Conservation (phyloP, 2,113 vertebrate genomes). For the Varanus komodoensis region DNA sequence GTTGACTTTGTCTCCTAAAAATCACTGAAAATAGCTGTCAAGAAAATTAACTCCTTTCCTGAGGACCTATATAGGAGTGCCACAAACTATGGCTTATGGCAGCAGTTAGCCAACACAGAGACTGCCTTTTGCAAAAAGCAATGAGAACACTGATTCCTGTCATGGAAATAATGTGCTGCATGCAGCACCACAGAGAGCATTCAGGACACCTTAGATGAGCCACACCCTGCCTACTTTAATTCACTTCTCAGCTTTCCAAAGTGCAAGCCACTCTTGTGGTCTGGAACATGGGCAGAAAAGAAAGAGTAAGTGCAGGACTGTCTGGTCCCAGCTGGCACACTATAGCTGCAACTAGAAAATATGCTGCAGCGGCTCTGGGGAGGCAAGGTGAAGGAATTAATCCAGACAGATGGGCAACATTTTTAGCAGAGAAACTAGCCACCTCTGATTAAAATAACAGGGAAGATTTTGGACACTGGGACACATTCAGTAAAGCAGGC, state of each 20-base stretch:
- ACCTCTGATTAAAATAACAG: not conserved
- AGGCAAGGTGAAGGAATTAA: not conserved
- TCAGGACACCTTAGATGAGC: not conserved
- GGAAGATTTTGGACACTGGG: not conserved
- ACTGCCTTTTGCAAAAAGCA: not conserved
- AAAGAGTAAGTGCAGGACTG: not conserved
- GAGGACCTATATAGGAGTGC: too few species aligned
- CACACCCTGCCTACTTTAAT: not conserved
- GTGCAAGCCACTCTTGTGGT: not conserved
- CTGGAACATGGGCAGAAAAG: not conserved
- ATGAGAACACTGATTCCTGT: not conserved
- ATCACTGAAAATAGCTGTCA: not conserved
- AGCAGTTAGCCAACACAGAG: not conserved
- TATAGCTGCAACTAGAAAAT: not conserved
- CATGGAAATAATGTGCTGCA: not conserved
- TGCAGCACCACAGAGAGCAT: not conserved
- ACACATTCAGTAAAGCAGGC: not conserved
- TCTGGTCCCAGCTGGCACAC: not conserved
- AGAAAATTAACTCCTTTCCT: not conserved
- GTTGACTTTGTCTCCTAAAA: not conserved
- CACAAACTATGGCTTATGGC: not conserved
- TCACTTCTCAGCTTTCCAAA: not conserved
- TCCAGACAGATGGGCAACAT: not conserved
- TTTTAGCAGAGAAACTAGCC: not conserved
- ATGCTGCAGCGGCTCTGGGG: not conserved